These are phyloP conservation scores for Drosophila ercepeae DNA, from an alignment of 1,140 invertebrate species.

Conservation along the genomic window DNA sequence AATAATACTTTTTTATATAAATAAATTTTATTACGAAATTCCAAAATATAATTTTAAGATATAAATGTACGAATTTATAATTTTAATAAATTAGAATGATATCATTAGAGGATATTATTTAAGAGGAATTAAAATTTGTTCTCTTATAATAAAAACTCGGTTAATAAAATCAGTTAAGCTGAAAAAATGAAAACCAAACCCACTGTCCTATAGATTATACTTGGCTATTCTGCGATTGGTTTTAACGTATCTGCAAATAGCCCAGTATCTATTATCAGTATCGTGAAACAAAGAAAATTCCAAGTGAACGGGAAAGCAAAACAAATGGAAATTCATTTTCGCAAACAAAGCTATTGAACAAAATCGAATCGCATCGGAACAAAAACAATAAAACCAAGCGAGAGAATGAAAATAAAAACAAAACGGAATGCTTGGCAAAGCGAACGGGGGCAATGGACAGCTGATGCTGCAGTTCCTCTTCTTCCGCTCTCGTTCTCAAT, in stretches of 20 bases:
- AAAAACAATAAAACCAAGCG: constrained; percentile 15
- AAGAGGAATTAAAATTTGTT: too few species aligned
- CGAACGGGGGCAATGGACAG: constrained; percentile 68
- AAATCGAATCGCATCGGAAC: constrained; percentile 42
- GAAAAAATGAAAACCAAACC: not conserved
- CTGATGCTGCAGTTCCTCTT: constrained; percentile 50
- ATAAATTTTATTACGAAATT: too few species aligned
- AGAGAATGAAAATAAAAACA: constrained; percentile 1
- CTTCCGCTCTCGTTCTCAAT: constrained; percentile 2
- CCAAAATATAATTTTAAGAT: too few species aligned
- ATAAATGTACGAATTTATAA: too few species aligned
- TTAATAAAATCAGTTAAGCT: not conserved
- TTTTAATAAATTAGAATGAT: too few species aligned
- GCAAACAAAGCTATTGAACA: constrained; percentile 31
- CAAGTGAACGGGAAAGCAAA: constrained; percentile 27
- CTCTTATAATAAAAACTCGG: too few species aligned
- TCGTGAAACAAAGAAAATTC: constrained; percentile 55
- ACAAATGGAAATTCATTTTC: constrained; percentile 40
- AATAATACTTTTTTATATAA: too few species aligned
- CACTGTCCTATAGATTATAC: not conserved
- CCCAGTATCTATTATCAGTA: constrained; percentile 22
- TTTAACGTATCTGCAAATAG: constrained; percentile 18
- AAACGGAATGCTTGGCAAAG: not conserved
- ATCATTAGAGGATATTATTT: too few species aligned
- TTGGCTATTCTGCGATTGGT: constrained; percentile 4